phyloP scores from a whole-genome alignment of 2,888 invertebrate genomes.

The Brachyptera putata region DNA sequence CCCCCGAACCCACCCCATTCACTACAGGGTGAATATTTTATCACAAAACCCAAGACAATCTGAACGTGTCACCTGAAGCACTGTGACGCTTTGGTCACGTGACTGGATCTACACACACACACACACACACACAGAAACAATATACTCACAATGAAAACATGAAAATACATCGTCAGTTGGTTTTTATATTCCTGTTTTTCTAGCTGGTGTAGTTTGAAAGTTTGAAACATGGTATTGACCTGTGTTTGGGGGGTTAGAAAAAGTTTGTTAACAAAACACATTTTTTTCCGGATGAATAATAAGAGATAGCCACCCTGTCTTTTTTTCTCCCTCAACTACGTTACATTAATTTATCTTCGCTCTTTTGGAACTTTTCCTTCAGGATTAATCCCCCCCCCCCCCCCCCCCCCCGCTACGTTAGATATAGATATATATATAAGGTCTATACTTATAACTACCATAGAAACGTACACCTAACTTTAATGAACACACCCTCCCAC shows the following conservation, averaged over 20 bases:
- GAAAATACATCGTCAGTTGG: not conserved
- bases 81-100: too few relatives aligned
- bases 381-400: slow-evolving; percentile 21
- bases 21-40: slow-evolving; percentile 9
- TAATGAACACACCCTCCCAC: slow-evolving; percentile 14
- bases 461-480: slow-evolving; percentile 7
- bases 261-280: slow-evolving; percentile 21
- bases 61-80: too few relatives aligned
- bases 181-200: not conserved
- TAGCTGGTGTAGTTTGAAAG: slow-evolving; percentile 3
- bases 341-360: slow-evolving; percentile 20
- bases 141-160: not conserved
- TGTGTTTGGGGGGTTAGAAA: slow-evolving; percentile 1
- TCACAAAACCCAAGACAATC: not conserved
- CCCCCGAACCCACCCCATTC: too few relatives aligned
- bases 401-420: slow-evolving; percentile 14
- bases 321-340: slow-evolving; percentile 11
- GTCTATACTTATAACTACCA: not conserved
- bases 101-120: too few relatives aligned
- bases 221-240: slow-evolving; percentile 17
- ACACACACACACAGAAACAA: too few relatives aligned
- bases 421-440: not conserved
- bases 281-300: slow-evolving; percentile 21
- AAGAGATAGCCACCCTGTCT: slow-evolving; percentile 19
- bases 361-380: slow-evolving; percentile 18